phyloP scores from a whole-genome alignment of 2,888 invertebrate genomes.

The Drosophila histrio region DNA sequence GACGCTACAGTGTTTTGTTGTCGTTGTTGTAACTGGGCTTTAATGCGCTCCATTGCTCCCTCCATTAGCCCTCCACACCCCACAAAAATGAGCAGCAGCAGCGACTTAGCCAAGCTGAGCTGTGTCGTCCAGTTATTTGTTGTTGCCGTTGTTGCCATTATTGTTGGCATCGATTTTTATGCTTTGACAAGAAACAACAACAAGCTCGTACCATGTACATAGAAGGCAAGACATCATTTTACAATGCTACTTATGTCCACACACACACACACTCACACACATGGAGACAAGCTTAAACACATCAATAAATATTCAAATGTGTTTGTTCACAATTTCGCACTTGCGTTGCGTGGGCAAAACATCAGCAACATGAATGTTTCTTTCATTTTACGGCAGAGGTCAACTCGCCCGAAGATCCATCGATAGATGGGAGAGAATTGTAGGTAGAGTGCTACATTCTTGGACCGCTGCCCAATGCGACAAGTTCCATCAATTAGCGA shows the following conservation, averaged over 20 bases:
- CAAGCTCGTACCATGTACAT: constrained; percentile 53
- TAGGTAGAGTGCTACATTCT: constrained; percentile 13
- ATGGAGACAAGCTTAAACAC: constrained; percentile 45
- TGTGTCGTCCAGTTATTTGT: constrained; percentile 47
- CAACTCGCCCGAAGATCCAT: constrained; percentile 3
- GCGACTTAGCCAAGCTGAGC: constrained; percentile 43
- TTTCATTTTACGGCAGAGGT: constrained; percentile 46
- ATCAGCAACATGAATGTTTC: constrained; percentile 36
- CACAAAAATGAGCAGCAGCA: constrained; percentile 3
- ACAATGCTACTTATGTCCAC: constrained; percentile 71
- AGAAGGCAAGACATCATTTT: constrained; percentile 79
- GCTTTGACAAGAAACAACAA: constrained; percentile 51
- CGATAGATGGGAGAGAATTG: neutral
- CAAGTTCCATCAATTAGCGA: constrained; percentile 49
- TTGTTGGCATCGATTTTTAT: constrained; percentile 68
- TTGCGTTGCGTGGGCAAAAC: constrained; percentile 57
- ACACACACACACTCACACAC: constrained; percentile 23
- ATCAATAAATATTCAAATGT: constrained; percentile 71
- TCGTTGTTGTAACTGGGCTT: constrained; percentile 45
- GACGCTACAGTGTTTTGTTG: constrained; percentile 36
- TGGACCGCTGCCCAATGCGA: constrained; percentile 18
- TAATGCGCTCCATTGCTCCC: constrained; percentile 53
- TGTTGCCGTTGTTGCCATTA: constrained; percentile 17
- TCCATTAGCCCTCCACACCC: constrained; percentile 24
- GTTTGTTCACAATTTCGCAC: constrained; percentile 72